Evolutionary conservation across 2,797 vertebrate species (phyloP).

Genomic region (Crocodylus rhombifer): DNA sequence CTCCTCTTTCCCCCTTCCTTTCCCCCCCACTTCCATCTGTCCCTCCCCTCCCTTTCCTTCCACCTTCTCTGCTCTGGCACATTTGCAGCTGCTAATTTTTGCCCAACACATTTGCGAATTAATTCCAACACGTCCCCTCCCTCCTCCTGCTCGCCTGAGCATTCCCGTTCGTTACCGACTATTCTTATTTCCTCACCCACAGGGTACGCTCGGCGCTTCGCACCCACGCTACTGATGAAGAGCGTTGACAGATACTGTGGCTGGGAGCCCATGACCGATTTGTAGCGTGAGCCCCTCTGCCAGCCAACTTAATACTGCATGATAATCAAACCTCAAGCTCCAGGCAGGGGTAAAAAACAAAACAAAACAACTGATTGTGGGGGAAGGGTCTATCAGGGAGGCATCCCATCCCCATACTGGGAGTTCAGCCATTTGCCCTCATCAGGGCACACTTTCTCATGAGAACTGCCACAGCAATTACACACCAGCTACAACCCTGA

Average conservation of each 20-base stretch:
- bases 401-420: not conserved
- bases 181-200: constrained; percentile 14
- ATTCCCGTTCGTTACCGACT: not conserved
- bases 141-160: constrained; percentile 36
- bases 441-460: no score
- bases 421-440: no score
- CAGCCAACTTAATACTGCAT: not conserved
- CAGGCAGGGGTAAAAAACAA: not conserved
- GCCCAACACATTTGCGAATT: constrained; percentile 70
- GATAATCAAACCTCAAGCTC: not conserved
- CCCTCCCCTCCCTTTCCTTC: constrained; percentile 67
- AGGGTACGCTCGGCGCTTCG: not conserved
- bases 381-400: not conserved
- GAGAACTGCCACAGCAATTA: no score
- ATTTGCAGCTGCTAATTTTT: constrained; percentile 80
- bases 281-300: fast-evolving
- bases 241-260: no score
- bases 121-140: constrained; percentile 73
- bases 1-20: constrained; percentile 64
- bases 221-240: not conserved
- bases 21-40: constrained; percentile 80
- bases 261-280: not conserved
- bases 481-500: no score
- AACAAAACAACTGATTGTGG: fast-evolving
- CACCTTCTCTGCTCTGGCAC: constrained; percentile 72